Base-by-base conservation (phyloP, 2,888 invertebrate species). In the Amphipoea oculea region DNA sequence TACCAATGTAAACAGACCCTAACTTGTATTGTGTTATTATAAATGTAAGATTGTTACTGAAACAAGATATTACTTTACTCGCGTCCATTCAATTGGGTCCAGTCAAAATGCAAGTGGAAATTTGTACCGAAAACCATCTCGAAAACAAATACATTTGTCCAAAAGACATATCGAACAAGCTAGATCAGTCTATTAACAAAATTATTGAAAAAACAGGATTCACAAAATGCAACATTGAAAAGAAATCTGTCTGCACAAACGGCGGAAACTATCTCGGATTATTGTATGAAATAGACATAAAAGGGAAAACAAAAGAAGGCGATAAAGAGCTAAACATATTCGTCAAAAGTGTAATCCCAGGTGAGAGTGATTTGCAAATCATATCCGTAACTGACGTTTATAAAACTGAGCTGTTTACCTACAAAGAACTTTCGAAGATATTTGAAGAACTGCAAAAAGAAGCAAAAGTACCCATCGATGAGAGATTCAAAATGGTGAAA, bases 211-310 rank as follows among this genome's bases (percentile, higher is more conserved):
- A 79, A 54, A 72, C 81, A 69, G 82, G 79, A 60, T 88, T 84
- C n/a, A 70, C n/a, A 12, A 73, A 65, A 54, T 85, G n/a, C 40
- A 57, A 57, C 0, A 68, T 87, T 51, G 72, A 83, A 14, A 88
- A 85, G 42, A 76, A 72, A 70, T 14, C 66, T 23, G 1, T 93
- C 0, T 82, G 90, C 0, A 90, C 93, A 5, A 89, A 92, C 51
- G 95, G 95, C 23, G 94, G 92, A 0, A 95, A 92, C 81, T 95
- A 91, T 75, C 84, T 95, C 2, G 94, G 91, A 4, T 76, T 82
- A 6, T 78, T 95, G 4, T 92, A 89, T 71, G 92, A 92, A 89
- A 86, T 94, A 9, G 89, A 93, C 60, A 84, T 95, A 6, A 91
- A 89, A 86, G 95, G 94, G 14, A 83, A 88, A 87, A 93, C 94